Conservation (phyloP, 2,113 vertebrate species). For the Hoplias malabaricus region DNA sequence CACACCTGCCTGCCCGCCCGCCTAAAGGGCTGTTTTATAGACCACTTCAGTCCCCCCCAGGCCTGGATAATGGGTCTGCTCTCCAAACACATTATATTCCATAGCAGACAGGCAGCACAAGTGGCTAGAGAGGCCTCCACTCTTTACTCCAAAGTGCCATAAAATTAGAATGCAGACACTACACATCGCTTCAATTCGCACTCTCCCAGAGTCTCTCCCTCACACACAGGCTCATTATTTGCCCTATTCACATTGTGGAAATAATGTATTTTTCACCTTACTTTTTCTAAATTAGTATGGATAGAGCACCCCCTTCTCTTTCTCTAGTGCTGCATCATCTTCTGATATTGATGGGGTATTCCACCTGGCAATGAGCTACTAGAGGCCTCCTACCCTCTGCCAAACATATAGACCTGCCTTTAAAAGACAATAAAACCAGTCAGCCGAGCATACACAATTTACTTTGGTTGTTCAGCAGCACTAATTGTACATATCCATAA, state of each 20-base stretch:
- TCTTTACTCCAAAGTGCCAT: slow-evolving; percentile 52
- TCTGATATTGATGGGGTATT: slow-evolving; percentile 25
- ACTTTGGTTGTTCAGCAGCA: not conserved
- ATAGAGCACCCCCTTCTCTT: slow-evolving; percentile 14
- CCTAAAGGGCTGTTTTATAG: slow-evolving; percentile 48
- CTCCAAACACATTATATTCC: slow-evolving; percentile 61
- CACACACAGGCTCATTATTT: slow-evolving; percentile 46
- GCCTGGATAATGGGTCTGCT: slow-evolving; percentile 51
- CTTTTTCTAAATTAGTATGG: slow-evolving; percentile 32
- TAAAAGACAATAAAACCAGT: not conserved
- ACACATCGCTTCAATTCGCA: slow-evolving; percentile 34
- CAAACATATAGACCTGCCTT: not conserved
- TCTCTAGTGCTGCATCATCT: not conserved
- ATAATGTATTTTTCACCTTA: slow-evolving; percentile 36
- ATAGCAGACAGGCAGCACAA: slow-evolving; percentile 45
- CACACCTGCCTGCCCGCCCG: slow-evolving; percentile 29
- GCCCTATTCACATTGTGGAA: slow-evolving; percentile 33
- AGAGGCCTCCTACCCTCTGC: not conserved
- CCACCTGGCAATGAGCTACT: slow-evolving; percentile 1
- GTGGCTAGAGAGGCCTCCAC: slow-evolving; percentile 45
- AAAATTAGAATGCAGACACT: slow-evolving; percentile 57
- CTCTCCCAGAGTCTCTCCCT: slow-evolving; percentile 35
- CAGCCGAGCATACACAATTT: not conserved
- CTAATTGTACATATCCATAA: no score
- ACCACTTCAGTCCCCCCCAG: slow-evolving; percentile 41